Evolutionary conservation across 2,113 vertebrate species (phyloP), one percentile per base, ranked within the genome.

Genomic region (Ailurus styani): DNA sequence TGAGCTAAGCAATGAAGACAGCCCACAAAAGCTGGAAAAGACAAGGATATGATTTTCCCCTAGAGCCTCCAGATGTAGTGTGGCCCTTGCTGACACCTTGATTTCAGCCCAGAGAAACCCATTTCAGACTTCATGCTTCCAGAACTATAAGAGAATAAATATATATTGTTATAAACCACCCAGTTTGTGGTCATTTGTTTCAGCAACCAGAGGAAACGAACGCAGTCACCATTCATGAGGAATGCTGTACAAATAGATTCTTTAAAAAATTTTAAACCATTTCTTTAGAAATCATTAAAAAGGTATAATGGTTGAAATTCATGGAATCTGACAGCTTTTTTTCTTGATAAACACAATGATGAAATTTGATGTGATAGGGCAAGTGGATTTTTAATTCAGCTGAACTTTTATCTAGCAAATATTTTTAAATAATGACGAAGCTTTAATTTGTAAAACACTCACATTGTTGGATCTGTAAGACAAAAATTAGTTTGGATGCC

Each of bases 281-380:
- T 95, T 94, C 54, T 91, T 96, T 89, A 91, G n/a, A 45, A 97
- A 40, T n/a, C 17, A 50, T 87, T 97, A 14, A 95, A 92, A 90
- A 82, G 34, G 7, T 64, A 73, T 86, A 64, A 55, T 84, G 23
- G 45, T 72, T 93, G 15, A 93, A 93, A 93, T 68, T 90, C 18
- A 52, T 47, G 62, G 75, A 90, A 10, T 86, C 52, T 42, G 82
- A 78, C 11, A 89, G 18, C 27, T 54, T 27, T 64, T 54, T 85
- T 89, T n/a, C 57, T 50, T 88, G 50, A 15, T 27, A 81, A 87
- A 85, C 54, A n/a, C 70, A 68, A 5, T 87, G n/a, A 75, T 86
- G 57, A 68, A 87, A 90, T 96, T 37, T 77, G 50, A 40, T 93
- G 12, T 90, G 45, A 60, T 95, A 95, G 73, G 47, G 47, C 37